A percentile compares a stretch with the other conserved stretches of the same genome.
These are phyloP conservation scores for Lutraria lutraria DNA, from an alignment of 2,888 invertebrate species.

Conservation along the genomic window DNA sequence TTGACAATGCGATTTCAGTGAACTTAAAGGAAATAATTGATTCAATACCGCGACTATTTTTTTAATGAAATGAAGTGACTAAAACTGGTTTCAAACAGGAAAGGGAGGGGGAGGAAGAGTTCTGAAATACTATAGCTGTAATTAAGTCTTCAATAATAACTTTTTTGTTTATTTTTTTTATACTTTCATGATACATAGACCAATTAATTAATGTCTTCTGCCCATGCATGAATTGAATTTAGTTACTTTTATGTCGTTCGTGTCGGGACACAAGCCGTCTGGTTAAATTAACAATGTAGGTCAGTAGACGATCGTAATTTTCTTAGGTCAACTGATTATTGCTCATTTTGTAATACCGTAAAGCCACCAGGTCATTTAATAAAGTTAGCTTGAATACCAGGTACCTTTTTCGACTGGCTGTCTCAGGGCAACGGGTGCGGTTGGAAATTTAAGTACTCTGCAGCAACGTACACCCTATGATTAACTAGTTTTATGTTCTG, in stretches of 20 bases:
- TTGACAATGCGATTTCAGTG: too few relatives aligned
- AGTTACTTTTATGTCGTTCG: not conserved
- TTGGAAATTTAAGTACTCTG: slow-evolving; percentile 18
- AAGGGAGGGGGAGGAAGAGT: too few relatives aligned
- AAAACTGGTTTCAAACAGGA: too few relatives aligned
- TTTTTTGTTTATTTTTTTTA: not conserved
- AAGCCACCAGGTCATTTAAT: not conserved
- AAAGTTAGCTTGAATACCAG: not conserved
- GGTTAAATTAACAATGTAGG: not conserved
- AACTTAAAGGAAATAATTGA: too few relatives aligned
- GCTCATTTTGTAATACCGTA: slow-evolving; percentile 17
- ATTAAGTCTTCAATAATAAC: too few relatives aligned
- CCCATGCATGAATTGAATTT: not conserved
- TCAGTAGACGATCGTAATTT: slow-evolving; percentile 13
- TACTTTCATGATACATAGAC: not conserved
- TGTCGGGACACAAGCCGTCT: not conserved
- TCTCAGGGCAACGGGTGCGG: slow-evolving; percentile 29
- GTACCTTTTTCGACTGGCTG: not conserved
- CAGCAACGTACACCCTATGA: slow-evolving; percentile 38
- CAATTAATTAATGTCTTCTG: not conserved
- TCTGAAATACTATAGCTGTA: too few relatives aligned
- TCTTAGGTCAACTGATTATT: not conserved
- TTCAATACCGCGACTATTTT: too few relatives aligned
- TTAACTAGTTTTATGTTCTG: slow-evolving; percentile 44
- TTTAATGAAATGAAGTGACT: too few relatives aligned